Base-by-base conservation (phyloP, 2,888 invertebrate genomes). In the Tillus elongatus region DNA sequence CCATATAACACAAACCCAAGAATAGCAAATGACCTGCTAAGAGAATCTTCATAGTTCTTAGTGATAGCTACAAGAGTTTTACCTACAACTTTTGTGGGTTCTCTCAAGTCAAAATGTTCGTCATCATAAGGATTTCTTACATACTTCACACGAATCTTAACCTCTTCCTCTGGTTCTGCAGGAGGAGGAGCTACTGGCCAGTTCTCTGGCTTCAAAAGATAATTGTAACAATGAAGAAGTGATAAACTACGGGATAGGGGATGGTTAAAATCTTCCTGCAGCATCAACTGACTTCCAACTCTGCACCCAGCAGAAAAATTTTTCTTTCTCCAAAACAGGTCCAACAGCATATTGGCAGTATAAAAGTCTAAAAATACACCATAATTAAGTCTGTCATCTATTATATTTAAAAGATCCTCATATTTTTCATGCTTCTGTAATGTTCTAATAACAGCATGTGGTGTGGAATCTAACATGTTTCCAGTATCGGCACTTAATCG, bases 341-440 rank as follows among this genome's bases (percentile, higher is more conserved):
- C 82, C 67, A 96, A 70, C 24, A 92, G 64, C 34, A 93, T 68
- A 62, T 88, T 90, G 4, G 80, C 80, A 15, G 77, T 71, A 49
- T 79, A 83, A 41, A 77, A 64, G 65, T 96, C 91, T n/a, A 90
- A 75, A 58, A 95, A 95, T 16, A 97, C 65, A 1, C 97, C 97
- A 69, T 84, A 96, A 56, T 83, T 82, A 10, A 86, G 60, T 36
- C 88, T 79, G 60, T 93, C 84, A 54, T 82, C 76, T 30, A 96
- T 67, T 4, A 91, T 70, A 10, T 73, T 67, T 1, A 90, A 57
- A 9, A 95, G 65, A 36, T 81, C 75, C 10, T 77, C 71, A n/a
- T 70, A 61, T 45, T 75, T 68, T 4, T 72, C 73, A 49, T 63
- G 61, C 31, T 71, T 66, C 2, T 77, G 50, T 39, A 73, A 73